These are phyloP conservation scores for Hestina assimilis DNA, from an alignment of 1,140 invertebrate genomes.

Conservation along the genomic window DNA sequence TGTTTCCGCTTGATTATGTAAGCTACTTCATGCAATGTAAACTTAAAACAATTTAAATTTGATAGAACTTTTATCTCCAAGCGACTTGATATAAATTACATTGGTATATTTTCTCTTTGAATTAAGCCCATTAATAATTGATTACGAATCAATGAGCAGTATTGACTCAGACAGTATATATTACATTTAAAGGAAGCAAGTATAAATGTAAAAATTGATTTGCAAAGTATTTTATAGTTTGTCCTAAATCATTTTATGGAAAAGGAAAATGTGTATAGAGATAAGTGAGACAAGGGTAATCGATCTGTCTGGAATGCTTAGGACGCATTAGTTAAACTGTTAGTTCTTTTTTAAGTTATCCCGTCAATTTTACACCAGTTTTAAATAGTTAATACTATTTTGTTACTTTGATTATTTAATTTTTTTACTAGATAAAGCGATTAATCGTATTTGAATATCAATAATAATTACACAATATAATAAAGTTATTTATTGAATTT, in stretches of 20 bases:
- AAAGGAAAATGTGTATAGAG: too few relatives aligned
- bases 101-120: conserved; percentile 5
- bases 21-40: neutral
- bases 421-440: too few relatives aligned
- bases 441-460: too few relatives aligned
- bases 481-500: too few relatives aligned
- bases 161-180: neutral
- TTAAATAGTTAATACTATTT: too few relatives aligned
- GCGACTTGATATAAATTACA: conserved; percentile 6
- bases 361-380: too few relatives aligned
- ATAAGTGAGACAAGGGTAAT: too few relatives aligned
- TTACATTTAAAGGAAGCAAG: neutral
- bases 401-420: too few relatives aligned
- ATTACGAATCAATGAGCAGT: conserved; percentile 5
- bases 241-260: neutral
- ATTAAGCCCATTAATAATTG: conserved; percentile 9
- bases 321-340: neutral
- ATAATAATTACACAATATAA: too few relatives aligned
- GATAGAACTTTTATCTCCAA: conserved; percentile 5
- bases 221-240: neutral
- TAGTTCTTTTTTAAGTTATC: too few relatives aligned
- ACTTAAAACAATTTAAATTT: conserved; percentile 6
- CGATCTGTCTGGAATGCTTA: too few relatives aligned
- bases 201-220: neutral
- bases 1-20: too few relatives aligned